Base-by-base conservation (phyloP, 2,888 invertebrate species). In the Anodontia alba region DNA sequence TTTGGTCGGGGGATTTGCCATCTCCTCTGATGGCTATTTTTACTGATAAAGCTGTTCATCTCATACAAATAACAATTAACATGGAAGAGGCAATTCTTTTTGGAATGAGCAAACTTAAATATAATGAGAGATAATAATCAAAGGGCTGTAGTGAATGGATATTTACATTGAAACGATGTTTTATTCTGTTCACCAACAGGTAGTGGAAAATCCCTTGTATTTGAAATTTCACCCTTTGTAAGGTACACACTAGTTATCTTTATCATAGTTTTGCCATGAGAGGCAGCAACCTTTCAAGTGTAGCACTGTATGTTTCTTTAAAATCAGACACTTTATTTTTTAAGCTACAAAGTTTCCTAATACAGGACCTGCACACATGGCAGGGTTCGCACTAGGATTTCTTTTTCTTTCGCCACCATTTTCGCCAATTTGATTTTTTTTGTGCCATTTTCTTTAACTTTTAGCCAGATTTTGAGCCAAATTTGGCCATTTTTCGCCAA, bases 111-210 rank as follows among this genome's bases (percentile, higher is more conserved):
- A 54, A 54, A 54, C 29, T 54, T 8, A 29, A 29, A 23, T 67
- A 67, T 67, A 12, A 31, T 7, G 36, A 42, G 7, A 67, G 33
- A n/a, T 36, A 3, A 7, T n/a, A 67, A 36, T 67, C 67, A 67
- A 36, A 36, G 15, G 29, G 15, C 15, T 38, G 67, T 42, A 12
- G 67, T 67, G 8, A 8, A 36, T 1, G 33, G n/a, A n/a, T 67
- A 67, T 67, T 67, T 67, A 67, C 33, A 67, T 36, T 33, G 67
- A 3, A n/a, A 71, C 10, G 49, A 74, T 66, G 43, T 74, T n/a
- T n/a, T 74, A 8, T 74, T 29, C 23, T 66, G 66, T 46, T 42
- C 74, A 17, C 74, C 74, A 43, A 74, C 74, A 66, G 74, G 74
- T 20, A 74, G 74, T 29, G 74, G 74, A 38, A 74, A 74, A 74